Evolutionary conservation across 2,888 invertebrate genomes (phyloP).

Genomic region (Melolontha melolontha): DNA sequence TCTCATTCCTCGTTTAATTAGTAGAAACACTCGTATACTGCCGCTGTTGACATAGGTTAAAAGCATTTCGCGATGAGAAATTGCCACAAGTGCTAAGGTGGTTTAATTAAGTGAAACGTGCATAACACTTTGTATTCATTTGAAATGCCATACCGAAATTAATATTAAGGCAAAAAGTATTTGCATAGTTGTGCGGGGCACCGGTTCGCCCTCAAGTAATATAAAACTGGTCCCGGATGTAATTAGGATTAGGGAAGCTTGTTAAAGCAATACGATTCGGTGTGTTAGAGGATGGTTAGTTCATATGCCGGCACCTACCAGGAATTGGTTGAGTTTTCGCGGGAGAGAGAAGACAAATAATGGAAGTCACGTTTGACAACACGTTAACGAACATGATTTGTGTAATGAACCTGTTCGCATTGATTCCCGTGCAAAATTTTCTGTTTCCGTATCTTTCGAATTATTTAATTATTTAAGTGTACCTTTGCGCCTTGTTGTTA

Average conservation of each 20-base stretch:
- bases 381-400: slow-evolving; percentile 31
- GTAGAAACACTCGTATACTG: neutral
- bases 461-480: slow-evolving; percentile 10
- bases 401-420: slow-evolving; percentile 29
- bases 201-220: slow-evolving; percentile 28
- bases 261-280: slow-evolving; percentile 39
- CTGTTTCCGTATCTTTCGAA: neutral
- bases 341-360: slow-evolving; percentile 16
- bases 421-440: slow-evolving; percentile 15
- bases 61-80: slow-evolving; percentile 17
- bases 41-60: neutral
- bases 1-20: slow-evolving; percentile 13
- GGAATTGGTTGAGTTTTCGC: slow-evolving; percentile 8
- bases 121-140: slow-evolving; percentile 32
- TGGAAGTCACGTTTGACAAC: slow-evolving; percentile 25
- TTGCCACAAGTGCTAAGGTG: slow-evolving; percentile 10
- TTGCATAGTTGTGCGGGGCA: slow-evolving; percentile 35
- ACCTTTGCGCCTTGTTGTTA: neutral
- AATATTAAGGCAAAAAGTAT: slow-evolving; percentile 38
- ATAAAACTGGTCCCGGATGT: slow-evolving; percentile 39
- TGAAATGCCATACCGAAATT: slow-evolving; percentile 27
- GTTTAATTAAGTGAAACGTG: slow-evolving; percentile 37
- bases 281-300: neutral
- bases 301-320: neutral
- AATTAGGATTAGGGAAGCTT: slow-evolving; percentile 42